Base-by-base conservation (phyloP, 2,113 vertebrate genomes). In the Brachypodius melanocephalos region DNA sequence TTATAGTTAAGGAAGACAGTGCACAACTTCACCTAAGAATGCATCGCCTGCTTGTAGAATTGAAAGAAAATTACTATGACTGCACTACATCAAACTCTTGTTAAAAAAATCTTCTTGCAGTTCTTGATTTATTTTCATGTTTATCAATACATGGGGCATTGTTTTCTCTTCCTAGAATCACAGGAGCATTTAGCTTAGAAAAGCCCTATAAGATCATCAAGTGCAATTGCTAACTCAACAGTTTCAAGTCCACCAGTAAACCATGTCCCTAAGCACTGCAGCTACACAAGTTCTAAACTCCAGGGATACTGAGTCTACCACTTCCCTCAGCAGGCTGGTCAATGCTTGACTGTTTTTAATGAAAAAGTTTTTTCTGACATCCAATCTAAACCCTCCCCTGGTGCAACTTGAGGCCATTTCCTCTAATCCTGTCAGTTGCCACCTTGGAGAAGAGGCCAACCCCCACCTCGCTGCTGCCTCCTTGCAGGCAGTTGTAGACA, bases 401-500 rank as follows among this genome's bases (percentile, higher is more conserved):
- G 29, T 26, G 14, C 29, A 46, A 52, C 2, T 21, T 54, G n/a
- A 61, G 9, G 17, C 25, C 20, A 14, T 67, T 67, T 59, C 24
- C 14, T 61, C n/a, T 34, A n/a, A 18, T 38, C 18, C 29, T 67
- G 5, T 29, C 28, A 17, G 24, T 40, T 67, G 22, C 4, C 34
- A 34, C 38, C 16, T 52, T 25, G 45, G n/a, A 61, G 20, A 54
- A 46, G 54, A 34, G 19, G 36, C 17, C 1, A 1, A 14, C 8
- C 3, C 8, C 3, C 20, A 5, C 8, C 20, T 52, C 1, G 0
- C 16, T 25, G 8, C 11, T 6, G 2, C 2, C 6, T 52, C 5
- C 9, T 40, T 74, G 51, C 29, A 34, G 16, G 29, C 6, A 46
- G 7, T 4, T 46, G 10, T 52, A 40, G 38, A 32, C 6, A 52